Base-by-base conservation (phyloP, 2,113 vertebrate genomes). In the Saguinus imperator region DNA sequence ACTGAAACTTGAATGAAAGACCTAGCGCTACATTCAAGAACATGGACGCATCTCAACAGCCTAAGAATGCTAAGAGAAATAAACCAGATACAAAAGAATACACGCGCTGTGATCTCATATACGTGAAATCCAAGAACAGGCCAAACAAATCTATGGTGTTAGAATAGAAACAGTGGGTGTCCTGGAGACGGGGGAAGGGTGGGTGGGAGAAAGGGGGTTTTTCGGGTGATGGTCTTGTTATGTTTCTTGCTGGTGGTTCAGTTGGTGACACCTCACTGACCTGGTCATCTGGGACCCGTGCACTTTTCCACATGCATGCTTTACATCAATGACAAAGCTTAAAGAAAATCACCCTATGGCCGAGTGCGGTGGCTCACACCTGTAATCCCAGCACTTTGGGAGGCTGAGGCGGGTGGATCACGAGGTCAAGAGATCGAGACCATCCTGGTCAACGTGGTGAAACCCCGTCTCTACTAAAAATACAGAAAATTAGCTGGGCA, bases 301-400 rank as follows among this genome's bases (percentile, higher is more conserved):
- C 2, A 0, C 17, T 4, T 64, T 40, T 23, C 29, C 4, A 14
- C n/a, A 1, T 1, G 43, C 25, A 2, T 3, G 43, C 8, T 23
- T 32, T 1, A 16, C 11, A 27, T n/a, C 40, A 21, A 2, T 16
- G 23, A n/a, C 16, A 10, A 37, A 50, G 6, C 32, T 45, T 13
- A 57, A 57, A 43, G 68, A 57, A n/a, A 13, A 17, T 12, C 18
- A 45, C 17, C 40, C 7, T 8, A 10, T 43, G 43, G 43, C 43
- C 43, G 43, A 6, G 43, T 43, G 43, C 43, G 43, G 6, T 43
- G 43, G 43, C 43, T 43, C 43, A 43, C 43, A 4, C 43, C 43
- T 43, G 43, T 43, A 43, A 43, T 43, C 43, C 43, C 43, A 43
- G 43, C 43, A 43, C 43, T 43, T 43, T 43, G 43, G 43, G 43